Evolutionary conservation across 2,888 invertebrate genomes (phyloP), one percentile per base, ranked within the genome.

Genomic region (Acleris emargana): DNA sequence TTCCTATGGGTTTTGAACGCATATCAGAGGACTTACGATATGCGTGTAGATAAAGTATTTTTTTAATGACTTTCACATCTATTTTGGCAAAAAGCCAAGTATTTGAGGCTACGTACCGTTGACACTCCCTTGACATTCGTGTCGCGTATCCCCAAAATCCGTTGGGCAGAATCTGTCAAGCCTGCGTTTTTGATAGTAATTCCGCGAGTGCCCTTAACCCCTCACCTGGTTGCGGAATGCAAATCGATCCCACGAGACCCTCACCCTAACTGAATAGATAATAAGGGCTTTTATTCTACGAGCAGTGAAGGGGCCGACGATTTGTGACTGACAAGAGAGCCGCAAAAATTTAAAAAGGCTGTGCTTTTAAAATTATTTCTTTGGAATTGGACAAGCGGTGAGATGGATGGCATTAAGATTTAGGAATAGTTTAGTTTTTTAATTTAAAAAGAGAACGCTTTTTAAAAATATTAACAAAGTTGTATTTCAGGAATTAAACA

Each of bases 221-320:
- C 85, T 82, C 78, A 85, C 83, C 85, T 84, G 85, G 83, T 85
- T 85, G 82, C 82, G 83, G 83, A 81, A 84, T 79, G 79, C 79
- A 79, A 83, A 84, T 81, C 72, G 77, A 49, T 45, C 84, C 78
- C 80, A 76, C 57, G 79, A 80, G 82, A 84, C 69, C 77, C 68
- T 79, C 74, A 70, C 72, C 75, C 76, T 77, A 81, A 82, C 79
- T 75, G 67, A 72, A 72, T 73, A 71, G 71, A 68, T 71, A 77
- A 84, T 83, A 83, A 74, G 78, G 80, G 69, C 76, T 77, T 78
- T 81, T 83, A 80, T 85, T 71, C 77, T 68, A 49, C 71, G 74
- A 45, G n/a, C n/a, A 72, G 75, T 69, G 71, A 68, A 71, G 64
- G 71, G 69, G 73, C 75, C 73, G 73, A 75, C 74, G 75, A 77